Evolutionary conservation across 2,113 vertebrate species (phyloP).

Genomic region (Cryptoleucopteryx plumbea): DNA sequence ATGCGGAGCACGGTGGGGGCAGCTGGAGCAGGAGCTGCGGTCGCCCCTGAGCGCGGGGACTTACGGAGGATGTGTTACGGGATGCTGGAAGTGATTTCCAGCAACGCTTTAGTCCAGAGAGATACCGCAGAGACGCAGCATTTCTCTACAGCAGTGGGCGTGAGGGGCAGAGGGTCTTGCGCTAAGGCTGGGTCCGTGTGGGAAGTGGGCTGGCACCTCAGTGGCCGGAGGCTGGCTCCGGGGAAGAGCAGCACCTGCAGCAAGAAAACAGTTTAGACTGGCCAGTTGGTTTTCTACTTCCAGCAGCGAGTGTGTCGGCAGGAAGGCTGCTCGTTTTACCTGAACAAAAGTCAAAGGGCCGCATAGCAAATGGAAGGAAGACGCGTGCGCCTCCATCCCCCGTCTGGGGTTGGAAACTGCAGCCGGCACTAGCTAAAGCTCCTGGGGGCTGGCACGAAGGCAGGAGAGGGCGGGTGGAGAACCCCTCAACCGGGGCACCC

Average conservation of each 20-base stretch:
- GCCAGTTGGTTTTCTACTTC: neutral
- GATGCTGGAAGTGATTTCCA: neutral
- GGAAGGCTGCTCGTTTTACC: neutral
- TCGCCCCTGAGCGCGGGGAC: accelerated
- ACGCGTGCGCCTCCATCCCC: accelerated
- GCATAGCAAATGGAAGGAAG: neutral
- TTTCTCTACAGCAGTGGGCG: neutral
- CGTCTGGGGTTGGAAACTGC: neutral
- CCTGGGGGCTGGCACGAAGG: neutral
- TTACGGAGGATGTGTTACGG: accelerated
- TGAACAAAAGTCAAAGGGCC: neutral
- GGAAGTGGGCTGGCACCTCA: neutral
- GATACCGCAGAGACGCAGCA: neutral
- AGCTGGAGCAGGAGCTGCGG: neutral
- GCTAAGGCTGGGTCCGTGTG: accelerated
- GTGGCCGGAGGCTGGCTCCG: neutral
- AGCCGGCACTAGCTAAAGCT: neutral
- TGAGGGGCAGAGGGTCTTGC: too few relatives aligned
- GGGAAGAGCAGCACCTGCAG: neutral
- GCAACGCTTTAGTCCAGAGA: neutral
- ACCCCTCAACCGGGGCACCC: accelerated
- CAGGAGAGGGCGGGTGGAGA: accelerated
- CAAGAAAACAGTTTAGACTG: neutral
- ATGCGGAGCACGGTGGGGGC: accelerated
- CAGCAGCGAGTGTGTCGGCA: neutral